Base-by-base conservation (phyloP, 2,888 invertebrate species). In the Sacculina carcini region DNA sequence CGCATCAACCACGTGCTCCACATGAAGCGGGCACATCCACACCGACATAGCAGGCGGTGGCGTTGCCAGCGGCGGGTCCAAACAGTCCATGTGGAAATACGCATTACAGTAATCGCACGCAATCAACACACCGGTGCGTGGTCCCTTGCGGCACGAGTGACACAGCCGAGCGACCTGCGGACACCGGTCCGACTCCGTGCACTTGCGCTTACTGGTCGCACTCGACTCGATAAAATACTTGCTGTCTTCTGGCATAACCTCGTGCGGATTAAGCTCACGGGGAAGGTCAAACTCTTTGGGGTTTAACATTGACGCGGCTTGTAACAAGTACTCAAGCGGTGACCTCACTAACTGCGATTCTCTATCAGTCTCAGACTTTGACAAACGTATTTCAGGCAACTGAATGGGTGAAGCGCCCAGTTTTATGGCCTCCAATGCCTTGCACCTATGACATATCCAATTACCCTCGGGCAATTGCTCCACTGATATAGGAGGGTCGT, bases 11-110 rank as follows among this genome's bases (percentile, higher is more conserved):
- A 78, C 78, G 60, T 89, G 84, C 65, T 96, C 87, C 0, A 83
- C 79, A 65, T 96, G 96, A 65, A 86, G 85, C 0, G 94, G 94
- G 64, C 96, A 96, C 89, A 94, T 92, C 94, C 94, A 96, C 28
- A 44, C 34, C 21, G 82, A 72, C 0, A 83, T 84, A 3, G 78
- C 76, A 0, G 94, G 94, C 55, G 84, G 12, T 28, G 56, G 70
- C 0, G 80, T 77, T 0, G 87, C 82, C 51, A 96, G 67, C 0
- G 94, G 94, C 1, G 94, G 92, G 64, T 89, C 80, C 55, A 94
- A 66, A 62, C 96, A 96, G 65, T 96, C 94, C 69, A 83, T 74
- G 65, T 96, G 96, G 64, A 79, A 94, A 58, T 78, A 73, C 52
- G 83, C 67, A 0, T 86, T 78, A 64, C 96, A 96, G 67, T 82